Evolutionary conservation across 1,140 invertebrate species (phyloP), one percentile per base, ranked within the genome.

Genomic region (Condylostylus longicornis): DNA sequence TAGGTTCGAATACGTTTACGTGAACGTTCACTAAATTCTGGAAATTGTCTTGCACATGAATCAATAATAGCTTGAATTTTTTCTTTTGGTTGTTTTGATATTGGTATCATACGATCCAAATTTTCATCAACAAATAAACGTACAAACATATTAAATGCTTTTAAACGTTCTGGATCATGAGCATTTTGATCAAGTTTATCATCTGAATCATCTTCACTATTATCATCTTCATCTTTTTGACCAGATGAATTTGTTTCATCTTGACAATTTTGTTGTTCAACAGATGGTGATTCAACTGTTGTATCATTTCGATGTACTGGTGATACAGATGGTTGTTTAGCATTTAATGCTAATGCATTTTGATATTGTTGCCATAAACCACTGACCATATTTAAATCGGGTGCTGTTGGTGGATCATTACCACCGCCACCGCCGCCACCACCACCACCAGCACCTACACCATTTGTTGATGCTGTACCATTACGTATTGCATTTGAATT

Each of bases 81-180:
- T 58, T 95, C 90, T 61, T 95, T 95, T 4, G 91, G 90, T 63
- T 96, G 91, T 58, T 94, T 93, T 19, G 88, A 94, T 52, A 95
- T 96, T 34, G 91, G 91, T 41, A 95, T 87, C 65, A 91, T 90
- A 51, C 91, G 74, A 55, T 96, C 90, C 46, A 95, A 66, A 61
- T 95, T 95, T 68, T 96, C 91, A 61, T 96, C 91, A 28, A 95
- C 91, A 63, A 96, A 96, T 35, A 95, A 69, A 20, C 91, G 76
- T 22, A 95, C 89, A 64, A 96, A 95, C 90, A 96, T 95, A 67
- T 96, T 96, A 61, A 96, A 96, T 35, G 91, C 88, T 65, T 96
- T 96, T 30, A 95, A 75, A 58, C 90, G 73, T 65, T 96, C 91
- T 0, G 90, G 88, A 66, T 96, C 90, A 53, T 89, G 82, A 53